Percentiles rank a stretch among this genome's conserved stretches.
Conservation (phyloP, 2,113 vertebrate species). For the Prinia subflava region DNA sequence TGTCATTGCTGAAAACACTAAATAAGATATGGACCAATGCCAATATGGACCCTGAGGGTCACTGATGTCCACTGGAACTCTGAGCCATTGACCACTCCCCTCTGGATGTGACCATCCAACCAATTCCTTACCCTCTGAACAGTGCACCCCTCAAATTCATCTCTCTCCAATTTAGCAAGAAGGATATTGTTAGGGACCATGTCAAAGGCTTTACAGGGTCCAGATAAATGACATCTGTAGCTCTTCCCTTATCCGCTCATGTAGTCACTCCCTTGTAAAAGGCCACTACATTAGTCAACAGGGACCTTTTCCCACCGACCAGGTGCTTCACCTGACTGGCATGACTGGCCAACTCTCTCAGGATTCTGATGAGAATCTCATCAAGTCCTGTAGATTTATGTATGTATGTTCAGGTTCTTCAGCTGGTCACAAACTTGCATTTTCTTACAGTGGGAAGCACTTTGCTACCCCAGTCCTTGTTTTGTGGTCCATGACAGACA, state of each 20-base stretch:
- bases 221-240: background rate
- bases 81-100: background rate
- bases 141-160: background rate
- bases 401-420: background rate
- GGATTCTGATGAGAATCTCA: background rate
- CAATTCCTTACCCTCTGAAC: background rate
- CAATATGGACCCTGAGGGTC: background rate
- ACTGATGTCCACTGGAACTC: rapidly evolving
- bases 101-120: background rate
- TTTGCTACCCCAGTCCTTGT: background rate
- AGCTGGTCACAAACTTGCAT: background rate
- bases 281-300: background rate
- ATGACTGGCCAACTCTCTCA: background rate
- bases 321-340: background rate
- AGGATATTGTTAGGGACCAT: background rate
- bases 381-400: background rate
- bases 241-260: background rate
- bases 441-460: background rate
- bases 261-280: background rate
- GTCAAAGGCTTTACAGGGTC: background rate
- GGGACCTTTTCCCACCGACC: background rate
- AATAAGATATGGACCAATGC: background rate
- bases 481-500: rapidly evolving
- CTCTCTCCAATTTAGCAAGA: background rate
- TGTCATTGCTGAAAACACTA: background rate